phyloP scores from a whole-genome alignment of 2,888 invertebrate genomes.

The Doris montereyensis region DNA sequence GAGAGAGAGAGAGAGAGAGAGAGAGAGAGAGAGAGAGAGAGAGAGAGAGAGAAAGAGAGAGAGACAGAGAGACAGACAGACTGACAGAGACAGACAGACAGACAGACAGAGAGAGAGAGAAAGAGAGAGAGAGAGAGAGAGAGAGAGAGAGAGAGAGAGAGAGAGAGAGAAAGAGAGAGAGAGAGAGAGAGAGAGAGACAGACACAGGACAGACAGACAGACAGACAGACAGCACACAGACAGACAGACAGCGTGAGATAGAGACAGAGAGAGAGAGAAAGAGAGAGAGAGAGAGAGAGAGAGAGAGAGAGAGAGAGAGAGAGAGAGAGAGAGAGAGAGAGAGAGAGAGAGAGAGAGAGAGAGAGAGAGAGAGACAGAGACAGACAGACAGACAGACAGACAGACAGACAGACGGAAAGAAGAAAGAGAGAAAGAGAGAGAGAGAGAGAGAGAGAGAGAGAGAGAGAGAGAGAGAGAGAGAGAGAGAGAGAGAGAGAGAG shows the following conservation, averaged over 20 bases:
- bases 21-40: not conserved
- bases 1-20: not conserved
- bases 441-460: too few species aligned
- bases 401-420: too few species aligned
- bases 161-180: not conserved
- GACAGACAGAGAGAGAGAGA: constrained; percentile 22
- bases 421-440: too few species aligned
- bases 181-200: not conserved
- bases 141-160: constrained; percentile 11
- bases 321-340: not conserved
- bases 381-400: too few species aligned
- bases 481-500: too few species aligned
- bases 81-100: constrained; percentile 14
- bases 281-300: not conserved
- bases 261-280: too few species aligned
- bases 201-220: too few species aligned
- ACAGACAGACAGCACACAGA: too few species aligned
- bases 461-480: too few species aligned
- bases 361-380: too few species aligned
- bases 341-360: constrained; percentile 1
- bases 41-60: not conserved
- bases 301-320: not conserved
- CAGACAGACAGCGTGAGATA: too few species aligned
- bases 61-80: not conserved
- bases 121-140: constrained; percentile 23